Conservation (phyloP, 2,113 vertebrate species). For the Rattus rattus region DNA sequence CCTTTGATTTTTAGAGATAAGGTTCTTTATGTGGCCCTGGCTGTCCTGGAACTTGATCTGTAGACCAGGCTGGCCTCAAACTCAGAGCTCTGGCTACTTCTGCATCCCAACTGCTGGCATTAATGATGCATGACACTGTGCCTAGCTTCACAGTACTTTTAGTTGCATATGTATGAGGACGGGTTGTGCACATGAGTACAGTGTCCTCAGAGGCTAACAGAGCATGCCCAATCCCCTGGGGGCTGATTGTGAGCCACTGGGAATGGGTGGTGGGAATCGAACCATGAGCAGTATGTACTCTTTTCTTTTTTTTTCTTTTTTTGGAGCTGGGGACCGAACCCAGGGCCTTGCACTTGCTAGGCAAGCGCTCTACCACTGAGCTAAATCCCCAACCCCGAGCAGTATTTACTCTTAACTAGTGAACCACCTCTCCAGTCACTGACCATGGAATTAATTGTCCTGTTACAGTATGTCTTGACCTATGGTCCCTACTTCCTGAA, state of each 20-base stretch:
- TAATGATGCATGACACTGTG: not conserved
- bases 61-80: not conserved
- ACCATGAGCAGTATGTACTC: not conserved
- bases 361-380: too few relatives aligned
- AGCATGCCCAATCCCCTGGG: not conserved
- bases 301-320: not conserved
- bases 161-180: not conserved
- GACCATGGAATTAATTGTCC: not conserved
- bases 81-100: not conserved
- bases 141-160: not conserved
- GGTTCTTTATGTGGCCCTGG: not conserved
- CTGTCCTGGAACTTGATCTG: not conserved
- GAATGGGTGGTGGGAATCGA: not conserved
- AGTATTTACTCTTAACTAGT: not conserved
- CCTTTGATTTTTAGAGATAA: not conserved
- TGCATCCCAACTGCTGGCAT: not conserved
- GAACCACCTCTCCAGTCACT: not conserved
- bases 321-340: too few relatives aligned
- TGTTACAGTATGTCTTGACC: slow-evolving; percentile 8
- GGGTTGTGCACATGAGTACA: not conserved
- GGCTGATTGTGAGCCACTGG: not conserved
- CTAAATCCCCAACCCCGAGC: not conserved
- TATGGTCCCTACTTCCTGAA: not conserved
- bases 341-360: too few relatives aligned
- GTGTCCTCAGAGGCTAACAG: not conserved